Evolutionary conservation across 2,797 vertebrate species (phyloP).

Genomic region (Dryobates pubescens): DNA sequence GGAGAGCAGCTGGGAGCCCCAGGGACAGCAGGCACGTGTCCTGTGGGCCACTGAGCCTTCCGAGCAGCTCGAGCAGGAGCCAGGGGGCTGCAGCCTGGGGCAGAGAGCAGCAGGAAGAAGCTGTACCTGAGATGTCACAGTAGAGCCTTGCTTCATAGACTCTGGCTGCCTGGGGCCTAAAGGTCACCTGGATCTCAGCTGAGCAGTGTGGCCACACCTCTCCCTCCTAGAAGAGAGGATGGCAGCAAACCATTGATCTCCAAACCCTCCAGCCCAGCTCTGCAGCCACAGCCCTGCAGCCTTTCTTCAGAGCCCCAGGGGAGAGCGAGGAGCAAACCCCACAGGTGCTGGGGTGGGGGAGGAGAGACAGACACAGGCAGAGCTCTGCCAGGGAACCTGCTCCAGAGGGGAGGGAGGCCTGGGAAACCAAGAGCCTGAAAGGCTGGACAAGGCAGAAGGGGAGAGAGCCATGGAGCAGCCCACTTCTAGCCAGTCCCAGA

Average conservation of each 20-base stretch:
- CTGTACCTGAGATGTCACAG: constrained; percentile 86
- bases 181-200: constrained; percentile 80
- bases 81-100: accelerated
- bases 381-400: no score
- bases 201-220: constrained; percentile 86
- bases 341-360: no score
- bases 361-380: no score
- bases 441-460: no score
- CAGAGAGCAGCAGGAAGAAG: not conserved
- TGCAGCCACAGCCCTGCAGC: no score
- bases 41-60: not conserved
- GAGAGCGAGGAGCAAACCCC: no score
- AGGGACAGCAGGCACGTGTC: not conserved
- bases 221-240: constrained; percentile 80
- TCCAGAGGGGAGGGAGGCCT: no score
- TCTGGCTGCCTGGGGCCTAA: constrained; percentile 83
- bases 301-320: no score
- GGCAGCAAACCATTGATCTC: constrained; percentile 25
- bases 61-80: not conserved
- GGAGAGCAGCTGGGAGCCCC: no score
- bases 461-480: no score
- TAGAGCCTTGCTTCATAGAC: constrained; percentile 83
- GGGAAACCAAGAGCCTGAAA: no score
- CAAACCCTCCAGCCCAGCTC: not conserved
- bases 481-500: no score